These are phyloP conservation scores for Pelobates cultripes DNA, from an alignment of 2,797 vertebrate genomes.

Conservation along the genomic window DNA sequence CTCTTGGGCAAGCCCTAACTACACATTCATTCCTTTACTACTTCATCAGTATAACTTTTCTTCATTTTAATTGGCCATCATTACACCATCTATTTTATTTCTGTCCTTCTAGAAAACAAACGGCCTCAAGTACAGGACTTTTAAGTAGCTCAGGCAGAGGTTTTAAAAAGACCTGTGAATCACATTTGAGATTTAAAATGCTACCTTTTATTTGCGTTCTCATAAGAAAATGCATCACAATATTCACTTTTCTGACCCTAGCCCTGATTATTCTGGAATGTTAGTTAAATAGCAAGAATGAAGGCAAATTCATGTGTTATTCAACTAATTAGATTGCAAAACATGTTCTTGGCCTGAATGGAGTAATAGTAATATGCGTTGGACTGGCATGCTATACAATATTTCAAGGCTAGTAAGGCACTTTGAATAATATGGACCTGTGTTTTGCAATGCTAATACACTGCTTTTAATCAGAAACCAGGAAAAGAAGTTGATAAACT, in stretches of 20 bases:
- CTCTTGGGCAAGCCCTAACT: too few relatives aligned
- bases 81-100: constrained; percentile 27
- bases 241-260: constrained; percentile 44
- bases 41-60: constrained; percentile 19
- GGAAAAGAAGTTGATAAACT: constrained; percentile 48
- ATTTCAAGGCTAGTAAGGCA: constrained; percentile 50
- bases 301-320: constrained; percentile 52
- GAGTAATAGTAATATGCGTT: constrained; percentile 48
- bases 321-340: constrained; percentile 53
- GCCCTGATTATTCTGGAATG: constrained; percentile 48
- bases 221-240: constrained; percentile 46
- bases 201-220: constrained; percentile 48
- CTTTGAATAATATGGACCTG: constrained; percentile 47
- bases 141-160: constrained; percentile 46
- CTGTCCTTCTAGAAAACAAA: constrained; percentile 39
- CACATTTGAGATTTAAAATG: constrained; percentile 48
- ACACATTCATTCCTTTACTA: constrained; percentile 15
- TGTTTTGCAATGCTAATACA: constrained; percentile 50
- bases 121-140: constrained; percentile 41
- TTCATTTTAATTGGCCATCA: constrained; percentile 40
- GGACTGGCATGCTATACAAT: constrained; percentile 31
- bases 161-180: constrained; percentile 44
- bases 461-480: constrained; percentile 44
- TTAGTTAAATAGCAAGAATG: constrained; percentile 48
- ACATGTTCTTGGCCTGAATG: constrained; percentile 48